phyloP scores from a whole-genome alignment of 2,888 invertebrate species.

The Lacanobia oleracea region DNA sequence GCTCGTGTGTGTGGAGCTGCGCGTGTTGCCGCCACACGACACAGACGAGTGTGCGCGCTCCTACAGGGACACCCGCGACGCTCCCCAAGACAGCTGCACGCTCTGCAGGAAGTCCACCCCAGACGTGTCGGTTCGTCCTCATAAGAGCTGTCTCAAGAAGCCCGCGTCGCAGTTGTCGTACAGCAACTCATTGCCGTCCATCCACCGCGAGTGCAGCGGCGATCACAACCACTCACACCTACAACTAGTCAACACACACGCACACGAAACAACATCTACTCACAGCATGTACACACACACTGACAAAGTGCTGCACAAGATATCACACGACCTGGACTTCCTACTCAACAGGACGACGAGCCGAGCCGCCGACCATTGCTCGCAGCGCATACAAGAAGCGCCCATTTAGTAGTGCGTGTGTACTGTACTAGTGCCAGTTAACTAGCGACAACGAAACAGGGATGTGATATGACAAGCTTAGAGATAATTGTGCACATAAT shows the following conservation, averaged over 20 bases:
- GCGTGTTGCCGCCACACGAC: conserved; percentile 77
- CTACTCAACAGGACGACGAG: conserved; percentile 92
- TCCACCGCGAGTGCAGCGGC: conserved; percentile 68
- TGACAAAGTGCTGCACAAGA: conserved; percentile 94
- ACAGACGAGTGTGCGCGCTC: conserved; percentile 53
- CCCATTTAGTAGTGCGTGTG: conserved; percentile 77
- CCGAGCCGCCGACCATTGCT: conserved; percentile 66
- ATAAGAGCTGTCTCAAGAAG: conserved; percentile 88
- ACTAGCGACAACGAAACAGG: conserved; percentile 80
- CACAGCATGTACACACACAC: conserved; percentile 82
- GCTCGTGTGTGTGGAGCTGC: conserved; percentile 90
- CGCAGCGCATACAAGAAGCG: conserved; percentile 83
- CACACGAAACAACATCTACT: conserved; percentile 80
- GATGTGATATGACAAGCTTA: conserved; percentile 75
- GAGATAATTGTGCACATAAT: conserved; percentile 34
- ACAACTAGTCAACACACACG: conserved; percentile 82
- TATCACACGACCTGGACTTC: conserved; percentile 95
- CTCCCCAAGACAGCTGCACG: conserved; percentile 78
- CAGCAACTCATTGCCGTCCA: conserved; percentile 83
- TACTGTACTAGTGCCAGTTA: conserved; percentile 55
- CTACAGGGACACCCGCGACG: conserved; percentile 79
- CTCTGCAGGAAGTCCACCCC: conserved; percentile 85
- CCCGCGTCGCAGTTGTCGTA: conserved; percentile 74
- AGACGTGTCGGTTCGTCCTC: conserved; percentile 84
- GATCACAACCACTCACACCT: conserved; percentile 80